Base-by-base conservation (phyloP, 64 coral and sea anemone genomes). In the Acropora yongei region DNA sequence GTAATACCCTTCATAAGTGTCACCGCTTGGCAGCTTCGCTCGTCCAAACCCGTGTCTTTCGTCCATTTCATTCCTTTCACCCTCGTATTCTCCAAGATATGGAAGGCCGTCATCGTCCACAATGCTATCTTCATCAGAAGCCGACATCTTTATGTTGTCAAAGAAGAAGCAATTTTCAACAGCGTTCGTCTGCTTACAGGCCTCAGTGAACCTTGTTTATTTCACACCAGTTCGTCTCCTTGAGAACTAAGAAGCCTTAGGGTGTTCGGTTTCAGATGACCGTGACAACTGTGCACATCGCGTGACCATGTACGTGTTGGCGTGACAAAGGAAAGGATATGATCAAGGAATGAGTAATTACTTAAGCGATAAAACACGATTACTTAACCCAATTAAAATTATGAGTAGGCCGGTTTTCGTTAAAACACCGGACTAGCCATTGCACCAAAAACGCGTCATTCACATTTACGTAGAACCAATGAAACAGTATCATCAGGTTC, bases 121-220 rank as follows among this genome's bases (percentile, higher is more conserved):
- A 49, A 86, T 79, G 30, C 71, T 92, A 53, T 92, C 90, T 72
- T 92, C 90, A 57, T 92, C 90, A 6, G 90, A 92, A 2, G 90
- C 77, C 53, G 69, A 76, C 50, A 58, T 83, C 18, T 83, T 30
- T 14, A 6, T 3, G 43, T 16, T 16, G 41, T 12, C 8, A 9
- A 16, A 18, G 17, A 1, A 43, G 2, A 6, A 51, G 1, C 17
- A 51, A 46, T 10, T 13, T 2, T 41, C 13, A 6, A 13, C 44
- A 48, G 1, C 49, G 13, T 0, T 75, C 41, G 40, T 2, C 11
- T 66, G 4, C 58, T 66, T 45, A 11, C 16, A 4, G 16, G 82
- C 71, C 71, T 13, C 50, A 61, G 57, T 71, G 12, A 48, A 49
- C 39, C 5, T 85, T 85, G 82, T 85, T 85, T 58, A 84, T 69